Evolutionary conservation across 2,888 invertebrate species (phyloP), one percentile per base, ranked within the genome.

Genomic region (Leuctra nigra): DNA sequence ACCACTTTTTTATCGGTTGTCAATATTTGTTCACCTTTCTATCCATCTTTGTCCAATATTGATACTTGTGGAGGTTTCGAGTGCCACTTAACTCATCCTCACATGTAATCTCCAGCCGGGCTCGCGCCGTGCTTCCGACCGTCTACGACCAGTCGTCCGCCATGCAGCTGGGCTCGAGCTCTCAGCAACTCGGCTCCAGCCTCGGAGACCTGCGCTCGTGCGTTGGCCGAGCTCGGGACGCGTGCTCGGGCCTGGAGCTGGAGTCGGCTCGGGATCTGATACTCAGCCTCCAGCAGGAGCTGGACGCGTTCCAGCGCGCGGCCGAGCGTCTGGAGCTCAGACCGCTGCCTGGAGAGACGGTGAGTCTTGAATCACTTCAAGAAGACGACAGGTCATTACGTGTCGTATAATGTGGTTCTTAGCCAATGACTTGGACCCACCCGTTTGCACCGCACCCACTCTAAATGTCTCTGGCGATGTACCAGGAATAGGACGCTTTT

Each of bases 271-370:
- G 91, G 0, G 90, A 92, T 64, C 82, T 90, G 56, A 86, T 96
- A 38, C 77, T 81, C 9, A 83, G 84, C 38, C 74, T 97, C 41
- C 86, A 90, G 66, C 82, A 81, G 33, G 94, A 97, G 64, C 74
- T 98, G 18, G 79, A 84, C 23, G 91, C 91, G 65, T 84, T 91
- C 61, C 84, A 87, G 55, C 79, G 81, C 59, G 87, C 91, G 0
- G 87, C 90, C 0, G 75, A 83, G 24, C 80, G 82, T 0, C 81
- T 84, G 58, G 79, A 82, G 20, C 74, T 96, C 38, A 76, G 83
- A 58, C 92, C 94, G 0, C 72, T 95, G 62, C 95, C 95, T 0
- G 93, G 91, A 41, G 91, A 92, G 70, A 87, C 86, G 14, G 81
- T 84, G 61, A 70, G 73, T 52, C n/a, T n/a, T n/a, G n/a, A n/a